A percentile compares a stretch with the other conserved stretches of the same genome.
These are phyloP conservation scores for Halcyon chelicuti DNA, from an alignment of 2,797 vertebrate genomes.

Conservation along the genomic window DNA sequence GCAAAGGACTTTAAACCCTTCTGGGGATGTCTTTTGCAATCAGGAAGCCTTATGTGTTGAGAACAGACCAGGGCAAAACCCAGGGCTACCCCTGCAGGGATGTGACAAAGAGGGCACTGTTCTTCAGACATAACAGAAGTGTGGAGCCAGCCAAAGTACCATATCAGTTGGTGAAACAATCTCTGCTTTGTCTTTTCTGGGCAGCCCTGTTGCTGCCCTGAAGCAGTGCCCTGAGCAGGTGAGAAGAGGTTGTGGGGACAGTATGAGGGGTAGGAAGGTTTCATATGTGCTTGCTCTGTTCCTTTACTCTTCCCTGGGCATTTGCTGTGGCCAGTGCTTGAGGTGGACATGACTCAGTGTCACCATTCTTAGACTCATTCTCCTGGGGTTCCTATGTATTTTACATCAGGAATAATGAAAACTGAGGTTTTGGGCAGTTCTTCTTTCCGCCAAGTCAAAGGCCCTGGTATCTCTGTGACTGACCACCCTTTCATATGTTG, in stretches of 20 bases:
- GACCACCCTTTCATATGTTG: background rate
- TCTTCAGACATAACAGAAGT: background rate
- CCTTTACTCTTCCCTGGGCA: background rate
- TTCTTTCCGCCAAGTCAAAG: background rate
- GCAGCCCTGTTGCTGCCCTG: background rate
- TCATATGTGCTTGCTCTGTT: background rate
- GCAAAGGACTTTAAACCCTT: background rate
- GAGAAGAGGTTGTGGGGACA: accelerated
- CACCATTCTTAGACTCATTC: background rate
- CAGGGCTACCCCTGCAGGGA: background rate
- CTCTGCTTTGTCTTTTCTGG: background rate
- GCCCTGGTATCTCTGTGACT: background rate
- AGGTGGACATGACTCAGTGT: background rate
- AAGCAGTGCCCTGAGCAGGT: background rate
- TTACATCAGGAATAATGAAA: background rate
- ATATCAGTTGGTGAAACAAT: background rate
- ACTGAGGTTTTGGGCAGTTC: background rate
- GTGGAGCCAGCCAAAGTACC: background rate
- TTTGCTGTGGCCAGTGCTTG: background rate
- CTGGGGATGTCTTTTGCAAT: background rate
- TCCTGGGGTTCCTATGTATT: background rate
- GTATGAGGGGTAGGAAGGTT: background rate
- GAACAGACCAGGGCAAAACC: background rate
- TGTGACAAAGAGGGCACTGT: background rate
- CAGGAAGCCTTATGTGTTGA: background rate